Evolutionary conservation across 2,888 invertebrate genomes (phyloP).

Genomic region (Callosobruchus maculatus): DNA sequence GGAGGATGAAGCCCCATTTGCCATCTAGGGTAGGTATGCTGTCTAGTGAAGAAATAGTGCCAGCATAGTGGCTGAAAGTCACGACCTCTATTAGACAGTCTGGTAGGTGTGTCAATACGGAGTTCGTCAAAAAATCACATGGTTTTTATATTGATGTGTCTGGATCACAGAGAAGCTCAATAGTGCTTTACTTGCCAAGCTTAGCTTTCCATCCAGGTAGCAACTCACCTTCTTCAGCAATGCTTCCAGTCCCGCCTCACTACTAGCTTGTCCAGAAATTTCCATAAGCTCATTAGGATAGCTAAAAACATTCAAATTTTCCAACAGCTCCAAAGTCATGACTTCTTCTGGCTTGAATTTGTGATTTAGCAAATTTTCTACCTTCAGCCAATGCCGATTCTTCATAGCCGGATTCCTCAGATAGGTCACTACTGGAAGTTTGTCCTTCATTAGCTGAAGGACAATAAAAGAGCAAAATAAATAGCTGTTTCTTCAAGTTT

Average conservation of each 20-base stretch:
- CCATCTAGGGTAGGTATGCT: no score
- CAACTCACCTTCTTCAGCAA: slow-evolving; percentile 67
- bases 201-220: no score
- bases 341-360: slow-evolving; percentile 68
- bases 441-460: slow-evolving; percentile 15
- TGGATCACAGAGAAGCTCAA: no score
- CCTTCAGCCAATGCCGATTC: slow-evolving; percentile 77
- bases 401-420: slow-evolving; percentile 77
- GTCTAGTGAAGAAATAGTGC: no score
- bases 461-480: slow-evolving; percentile 1
- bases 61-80: no score
- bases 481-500: no score
- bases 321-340: slow-evolving; percentile 65
- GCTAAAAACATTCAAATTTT: slow-evolving; percentile 71
- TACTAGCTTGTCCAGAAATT: slow-evolving; percentile 82
- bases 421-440: slow-evolving; percentile 73
- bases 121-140: no score
- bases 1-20: no score
- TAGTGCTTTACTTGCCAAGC: no score
- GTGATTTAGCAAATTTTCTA: slow-evolving; percentile 70
- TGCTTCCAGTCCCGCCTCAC: slow-evolving; percentile 78
- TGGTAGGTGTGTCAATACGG: no score
- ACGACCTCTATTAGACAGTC: no score
- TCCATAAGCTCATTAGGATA: slow-evolving; percentile 74
- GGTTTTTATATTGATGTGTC: no score